Base-by-base conservation (phyloP, 2,888 invertebrate species). In the Eupithecia subumbrata region DNA sequence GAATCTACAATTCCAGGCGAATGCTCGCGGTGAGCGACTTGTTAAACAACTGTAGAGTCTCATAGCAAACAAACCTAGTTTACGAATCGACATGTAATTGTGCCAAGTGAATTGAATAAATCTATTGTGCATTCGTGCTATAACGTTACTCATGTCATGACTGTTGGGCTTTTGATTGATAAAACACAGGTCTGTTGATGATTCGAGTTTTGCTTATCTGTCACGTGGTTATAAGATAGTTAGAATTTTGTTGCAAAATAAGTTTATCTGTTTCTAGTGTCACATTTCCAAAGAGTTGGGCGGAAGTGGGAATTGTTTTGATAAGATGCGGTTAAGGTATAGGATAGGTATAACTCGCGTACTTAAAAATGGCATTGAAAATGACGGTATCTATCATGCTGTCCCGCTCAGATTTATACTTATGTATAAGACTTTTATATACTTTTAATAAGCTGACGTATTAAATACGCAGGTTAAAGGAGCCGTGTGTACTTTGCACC, bases 31-130 rank as follows among this genome's bases (percentile, higher is more conserved):
- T n/a, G 48, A 56, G 52, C 11, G 22, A 11, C 56, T n/a, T 22
- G 22, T 56, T 56, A 22, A 56, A 60, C 60, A 60, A 25, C 22
- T 56, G 60, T 25, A 60, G 8, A 48, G 25, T 12, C 60, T 60
- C 60, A 56, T 56, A 56, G 22, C 52, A 68, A 75, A 75, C 74
- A 76, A 68, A 37, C 40, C 30, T 22, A 43, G 70, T 74, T 73
- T 76, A 76, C 40, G 25, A 43, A 63, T 71, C 43, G 69, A 63
- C 60, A 45, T 74, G 72, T 77, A 72, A 64, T 72, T 60, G 71
- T 70, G 60, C 60, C 60, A 48, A 73, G 72, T 73, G 73, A 80
- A 78, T 76, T 77, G 75, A 80, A 76, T 80, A 76, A 76, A 71
- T 80, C 74, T 76, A 76, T 78, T 78, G 72, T 76, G 74, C 75